Base-by-base conservation (phyloP, 2,113 vertebrate species). In the Peromyscus maniculatus region DNA sequence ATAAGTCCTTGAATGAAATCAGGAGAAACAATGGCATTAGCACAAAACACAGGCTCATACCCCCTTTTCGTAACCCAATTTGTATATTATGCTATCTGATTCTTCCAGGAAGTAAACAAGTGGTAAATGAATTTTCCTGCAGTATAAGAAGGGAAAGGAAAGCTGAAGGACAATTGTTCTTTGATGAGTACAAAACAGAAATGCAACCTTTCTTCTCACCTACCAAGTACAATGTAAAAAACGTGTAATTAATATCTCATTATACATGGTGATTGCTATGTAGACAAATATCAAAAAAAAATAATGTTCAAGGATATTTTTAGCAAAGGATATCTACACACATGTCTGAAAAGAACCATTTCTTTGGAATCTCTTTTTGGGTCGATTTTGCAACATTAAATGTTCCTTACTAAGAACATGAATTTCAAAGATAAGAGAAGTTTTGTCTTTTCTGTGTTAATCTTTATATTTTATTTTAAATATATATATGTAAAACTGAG, bases 101-200 rank as follows among this genome's bases (percentile, higher is more conserved):
- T 95, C 87, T 49, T 13, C 36, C 93, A 26, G 66, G 66, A 28
- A 92, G 77, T n/a, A 92, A 62, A 92, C 17, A 97, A 93, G 72
- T 66, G 83, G 24, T 43, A 93, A 95, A 19, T 52, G 52, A 96
- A 87, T 87, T 92, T 88, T 91, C 43, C 59, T 97, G 89, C 64
- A 72, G 0, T 2, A 22, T 91, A 66, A 77, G 57, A 95, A 46
- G 72, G 64, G 19, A 92, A 86, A 97, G 71, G n/a, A 89, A 21
- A 93, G 57, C 75, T 96, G 90, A 95, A 95, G 55, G 79, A 55
- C 95, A 97, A 96, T 91, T 94, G 43, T n/a, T 82, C 84, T 94
- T 94, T 93, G 80, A 94, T 95, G 66, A 77, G 43, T 87, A 43
- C 95, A 97, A 52, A 93, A 95, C 64, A 96, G 31, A 96, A 97